A percentile compares a stretch with the other conserved stretches of the same genome.
Evolutionary conservation across 2,113 vertebrate genomes (phyloP).

Genomic region (Marcusenius ussheri): DNA sequence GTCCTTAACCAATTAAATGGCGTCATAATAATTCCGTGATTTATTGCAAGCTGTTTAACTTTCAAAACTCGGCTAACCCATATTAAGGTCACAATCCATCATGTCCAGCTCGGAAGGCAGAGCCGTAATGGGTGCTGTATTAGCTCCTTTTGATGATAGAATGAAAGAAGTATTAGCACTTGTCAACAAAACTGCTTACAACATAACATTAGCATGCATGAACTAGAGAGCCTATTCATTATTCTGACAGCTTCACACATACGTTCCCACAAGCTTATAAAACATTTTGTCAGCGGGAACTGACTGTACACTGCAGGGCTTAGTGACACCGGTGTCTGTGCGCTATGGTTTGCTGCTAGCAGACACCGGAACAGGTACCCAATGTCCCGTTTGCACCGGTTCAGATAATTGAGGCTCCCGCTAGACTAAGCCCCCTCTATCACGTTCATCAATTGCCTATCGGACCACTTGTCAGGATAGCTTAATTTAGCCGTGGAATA

Average conservation of each 20-base stretch:
- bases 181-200: slow-evolving; percentile 99
- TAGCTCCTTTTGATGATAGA: slow-evolving; percentile 99
- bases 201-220: slow-evolving; percentile 99
- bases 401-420: slow-evolving; percentile 52
- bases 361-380: slow-evolving; percentile 75
- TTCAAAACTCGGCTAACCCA: slow-evolving; percentile 99
- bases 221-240: slow-evolving; percentile 97
- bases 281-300: slow-evolving; percentile 87
- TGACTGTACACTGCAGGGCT: slow-evolving; percentile 85
- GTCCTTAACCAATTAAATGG: slow-evolving; percentile 99
- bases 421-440: slow-evolving; percentile 68
- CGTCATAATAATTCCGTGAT: slow-evolving; percentile 99
- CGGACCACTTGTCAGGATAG: slow-evolving; percentile 78
- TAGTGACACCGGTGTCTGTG: slow-evolving; percentile 81
- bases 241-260: slow-evolving; percentile 99
- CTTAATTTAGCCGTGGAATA: slow-evolving; percentile 47
- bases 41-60: slow-evolving; percentile 99
- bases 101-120: slow-evolving; percentile 93
- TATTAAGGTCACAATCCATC: slow-evolving; percentile 99
- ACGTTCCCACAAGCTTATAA: slow-evolving; percentile 93
- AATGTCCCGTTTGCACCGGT: slow-evolving; percentile 29
- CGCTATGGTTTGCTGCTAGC: slow-evolving; percentile 68
- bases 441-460: slow-evolving; percentile 82
- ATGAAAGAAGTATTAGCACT: slow-evolving; percentile 99
- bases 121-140: slow-evolving; percentile 98